These are phyloP conservation scores for Trachemys scripta DNA, from an alignment of 2,113 vertebrate species.

Conservation along the genomic window DNA sequence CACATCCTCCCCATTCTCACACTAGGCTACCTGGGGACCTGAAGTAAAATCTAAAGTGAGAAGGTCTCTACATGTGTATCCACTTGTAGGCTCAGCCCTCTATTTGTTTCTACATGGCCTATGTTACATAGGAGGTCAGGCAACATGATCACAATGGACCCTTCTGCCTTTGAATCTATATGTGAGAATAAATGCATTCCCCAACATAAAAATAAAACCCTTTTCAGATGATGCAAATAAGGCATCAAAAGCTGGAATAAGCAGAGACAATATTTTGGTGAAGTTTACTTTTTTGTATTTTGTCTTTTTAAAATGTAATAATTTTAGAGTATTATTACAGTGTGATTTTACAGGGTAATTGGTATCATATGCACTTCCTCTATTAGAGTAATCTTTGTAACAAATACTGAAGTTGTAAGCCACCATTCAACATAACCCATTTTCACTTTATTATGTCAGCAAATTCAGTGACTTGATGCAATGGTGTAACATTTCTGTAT, in stretches of 20 bases:
- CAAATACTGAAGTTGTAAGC: constrained; percentile 69
- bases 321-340: constrained; percentile 53
- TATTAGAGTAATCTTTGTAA: constrained; percentile 44
- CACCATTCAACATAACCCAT: constrained; percentile 61
- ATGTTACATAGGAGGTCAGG: too few relatives aligned
- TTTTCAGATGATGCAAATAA: neutral
- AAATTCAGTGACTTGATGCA: constrained; percentile 66
- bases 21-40: neutral
- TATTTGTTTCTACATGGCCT: neutral
- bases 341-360: constrained; percentile 65
- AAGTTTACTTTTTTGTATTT: constrained; percentile 49
- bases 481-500: constrained; percentile 52
- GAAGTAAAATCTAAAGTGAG: neutral
- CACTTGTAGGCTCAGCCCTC: neutral
- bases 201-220: neutral
- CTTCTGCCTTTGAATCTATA: neutral
- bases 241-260: neutral
- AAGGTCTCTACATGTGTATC: neutral
- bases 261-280: neutral
- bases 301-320: constrained; percentile 59
- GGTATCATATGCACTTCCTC: constrained; percentile 51
- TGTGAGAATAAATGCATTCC: neutral
- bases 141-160: too few relatives aligned
- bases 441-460: constrained; percentile 60
- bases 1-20: neutral